A percentile compares a stretch with the other conserved stretches of the same genome.
These are phyloP conservation scores for Gopherus flavomarginatus DNA, from an alignment of 2,113 vertebrate genomes.

Conservation along the genomic window DNA sequence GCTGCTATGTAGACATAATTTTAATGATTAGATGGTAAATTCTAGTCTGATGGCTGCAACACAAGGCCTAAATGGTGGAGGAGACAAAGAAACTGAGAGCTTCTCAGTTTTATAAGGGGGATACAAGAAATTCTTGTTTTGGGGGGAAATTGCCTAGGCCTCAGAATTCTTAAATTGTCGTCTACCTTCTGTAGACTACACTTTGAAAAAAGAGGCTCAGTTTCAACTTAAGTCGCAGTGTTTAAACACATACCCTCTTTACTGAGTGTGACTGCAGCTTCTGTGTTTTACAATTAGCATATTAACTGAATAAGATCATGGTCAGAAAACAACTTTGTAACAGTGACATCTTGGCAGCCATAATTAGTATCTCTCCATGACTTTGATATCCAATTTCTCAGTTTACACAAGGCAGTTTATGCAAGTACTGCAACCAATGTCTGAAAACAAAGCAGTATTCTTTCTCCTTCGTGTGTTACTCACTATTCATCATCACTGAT, in stretches of 20 bases:
- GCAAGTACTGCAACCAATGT: background rate
- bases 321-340: background rate
- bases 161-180: background rate
- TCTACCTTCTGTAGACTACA: background rate
- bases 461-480: background rate
- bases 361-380: background rate
- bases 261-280: background rate
- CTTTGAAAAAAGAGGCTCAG: background rate
- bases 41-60: background rate
- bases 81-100: background rate
- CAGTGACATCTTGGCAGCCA: slow-evolving; percentile 1
- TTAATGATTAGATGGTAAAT: background rate
- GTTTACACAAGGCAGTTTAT: background rate
- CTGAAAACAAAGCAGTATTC: background rate
- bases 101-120: background rate
- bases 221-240: background rate
- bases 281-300: background rate
- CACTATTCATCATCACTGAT: background rate
- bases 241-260: background rate
- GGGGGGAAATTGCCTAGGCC: background rate
- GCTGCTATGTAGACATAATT: background rate
- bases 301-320: background rate
- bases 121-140: background rate
- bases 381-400: background rate
- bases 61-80: background rate